These are phyloP conservation scores for Tringa solitaria DNA, from an alignment of 2,113 vertebrate genomes.

Conservation along the genomic window DNA sequence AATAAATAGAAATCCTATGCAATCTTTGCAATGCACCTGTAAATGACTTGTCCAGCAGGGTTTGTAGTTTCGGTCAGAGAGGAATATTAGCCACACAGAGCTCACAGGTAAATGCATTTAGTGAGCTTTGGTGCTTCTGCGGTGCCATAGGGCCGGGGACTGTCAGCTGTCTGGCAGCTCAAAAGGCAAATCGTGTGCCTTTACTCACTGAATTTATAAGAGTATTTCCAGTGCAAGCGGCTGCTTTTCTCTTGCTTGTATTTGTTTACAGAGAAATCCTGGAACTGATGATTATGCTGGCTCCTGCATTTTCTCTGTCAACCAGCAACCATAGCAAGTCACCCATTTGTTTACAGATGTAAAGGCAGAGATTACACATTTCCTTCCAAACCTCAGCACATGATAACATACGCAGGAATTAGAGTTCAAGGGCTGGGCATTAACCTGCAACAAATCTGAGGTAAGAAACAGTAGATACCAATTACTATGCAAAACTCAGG, in stretches of 20 bases:
- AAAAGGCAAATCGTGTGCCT: background rate
- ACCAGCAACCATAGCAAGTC: background rate
- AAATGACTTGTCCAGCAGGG: background rate
- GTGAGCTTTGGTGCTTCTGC: background rate
- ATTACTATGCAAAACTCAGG: background rate
- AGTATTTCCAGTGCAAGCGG: background rate
- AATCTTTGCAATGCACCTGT: background rate
- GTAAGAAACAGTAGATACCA: background rate
- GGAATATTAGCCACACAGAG: background rate
- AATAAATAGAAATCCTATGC: background rate
- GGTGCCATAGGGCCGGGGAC: background rate
- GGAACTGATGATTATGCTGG: background rate
- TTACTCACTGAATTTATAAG: background rate
- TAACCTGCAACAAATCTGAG: background rate
- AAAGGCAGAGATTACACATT: background rate
- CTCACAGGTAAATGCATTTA: background rate
- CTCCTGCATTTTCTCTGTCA: background rate
- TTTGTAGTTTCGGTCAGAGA: background rate
- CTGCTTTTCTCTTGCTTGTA: background rate
- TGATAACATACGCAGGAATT: background rate
- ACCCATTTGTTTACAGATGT: background rate
- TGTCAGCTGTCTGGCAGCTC: background rate
- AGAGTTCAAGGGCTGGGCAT: background rate
- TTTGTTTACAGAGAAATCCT: background rate
- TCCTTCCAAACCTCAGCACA: background rate